Percentiles rank a stretch among this genome's conserved stretches.
Conservation (phyloP, 2,113 vertebrate genomes). For the Nothobranchius furzeri region DNA sequence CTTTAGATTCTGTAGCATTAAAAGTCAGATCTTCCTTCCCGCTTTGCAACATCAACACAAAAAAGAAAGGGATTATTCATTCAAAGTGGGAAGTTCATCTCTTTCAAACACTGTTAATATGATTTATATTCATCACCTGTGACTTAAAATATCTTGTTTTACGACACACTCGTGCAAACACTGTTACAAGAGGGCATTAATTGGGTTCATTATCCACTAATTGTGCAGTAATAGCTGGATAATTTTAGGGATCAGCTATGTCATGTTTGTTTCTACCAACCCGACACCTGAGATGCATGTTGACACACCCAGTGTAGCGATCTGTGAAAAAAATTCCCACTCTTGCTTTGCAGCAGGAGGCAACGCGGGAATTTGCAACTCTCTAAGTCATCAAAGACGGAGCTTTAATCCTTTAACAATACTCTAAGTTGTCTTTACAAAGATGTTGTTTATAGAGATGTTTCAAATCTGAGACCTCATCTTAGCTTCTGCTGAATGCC, state of each 20-base stretch:
- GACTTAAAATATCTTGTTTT: conserved; percentile 14
- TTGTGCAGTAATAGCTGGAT: conserved; percentile 39
- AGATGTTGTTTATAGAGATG: conserved; percentile 80
- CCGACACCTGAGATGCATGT: conserved; percentile 40
- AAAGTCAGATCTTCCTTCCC: neutral
- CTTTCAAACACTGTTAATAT: conserved; percentile 12
- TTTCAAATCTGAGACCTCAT: conserved; percentile 83
- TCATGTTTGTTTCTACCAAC: conserved; percentile 25
- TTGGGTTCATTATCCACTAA: conserved; percentile 8
- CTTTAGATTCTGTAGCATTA: neutral
- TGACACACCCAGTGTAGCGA: conserved; percentile 27
- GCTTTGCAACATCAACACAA: too few relatives aligned
- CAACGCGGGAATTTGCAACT: conserved; percentile 74
- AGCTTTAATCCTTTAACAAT: conserved; percentile 76
- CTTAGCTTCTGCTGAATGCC: conserved; percentile 76
- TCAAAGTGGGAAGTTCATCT: conserved; percentile 6
- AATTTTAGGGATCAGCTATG: conserved; percentile 48
- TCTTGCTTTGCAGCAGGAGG: conserved; percentile 55
- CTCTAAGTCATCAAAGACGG: conserved; percentile 81
- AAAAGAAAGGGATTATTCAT: neutral
- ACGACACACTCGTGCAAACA: conserved; percentile 3
- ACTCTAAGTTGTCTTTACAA: conserved; percentile 78
- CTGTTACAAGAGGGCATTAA: neutral
- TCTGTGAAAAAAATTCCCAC: conserved; percentile 58
- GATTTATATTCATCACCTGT: conserved; percentile 35